Conservation (phyloP, 2,113 vertebrate genomes). For the Gopherus evgoodei region DNA sequence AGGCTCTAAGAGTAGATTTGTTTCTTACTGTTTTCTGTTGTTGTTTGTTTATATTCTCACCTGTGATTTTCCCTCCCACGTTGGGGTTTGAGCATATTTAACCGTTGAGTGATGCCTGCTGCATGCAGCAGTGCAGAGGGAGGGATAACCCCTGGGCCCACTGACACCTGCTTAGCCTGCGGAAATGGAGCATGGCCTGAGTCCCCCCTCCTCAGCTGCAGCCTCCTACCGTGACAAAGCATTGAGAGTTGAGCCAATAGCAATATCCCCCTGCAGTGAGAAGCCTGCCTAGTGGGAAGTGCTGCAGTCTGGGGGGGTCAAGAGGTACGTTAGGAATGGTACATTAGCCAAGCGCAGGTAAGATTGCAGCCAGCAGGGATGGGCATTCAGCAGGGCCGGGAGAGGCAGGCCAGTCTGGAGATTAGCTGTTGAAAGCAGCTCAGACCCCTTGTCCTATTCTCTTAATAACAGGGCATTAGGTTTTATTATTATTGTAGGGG, state of each 20-base stretch:
- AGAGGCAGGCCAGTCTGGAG: rapidly evolving
- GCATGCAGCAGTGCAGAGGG: rapidly evolving
- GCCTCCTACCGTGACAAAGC: neutral
- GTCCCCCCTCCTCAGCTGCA: neutral
- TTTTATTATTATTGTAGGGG: rapidly evolving
- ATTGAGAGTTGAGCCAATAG: neutral
- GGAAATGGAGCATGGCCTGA: rapidly evolving
- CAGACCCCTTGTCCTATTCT: neutral
- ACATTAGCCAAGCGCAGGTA: rapidly evolving
- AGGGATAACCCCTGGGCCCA: rapidly evolving
- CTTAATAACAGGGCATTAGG: rapidly evolving
- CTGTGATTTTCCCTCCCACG: neutral
- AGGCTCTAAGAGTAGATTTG: neutral
- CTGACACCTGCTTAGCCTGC: rapidly evolving
- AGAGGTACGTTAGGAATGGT: rapidly evolving
- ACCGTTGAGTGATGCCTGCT: neutral
- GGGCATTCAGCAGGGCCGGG: rapidly evolving
- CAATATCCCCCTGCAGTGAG: neutral
- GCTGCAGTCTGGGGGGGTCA: neutral
- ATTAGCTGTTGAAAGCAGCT: neutral
- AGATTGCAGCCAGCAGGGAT: neutral
- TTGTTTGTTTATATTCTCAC: neutral
- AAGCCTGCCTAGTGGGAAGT: neutral
- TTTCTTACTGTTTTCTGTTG: rapidly evolving
- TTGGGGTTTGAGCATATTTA: rapidly evolving